Conservation (phyloP, 2,888 invertebrate species). For the Anodontia alba region DNA sequence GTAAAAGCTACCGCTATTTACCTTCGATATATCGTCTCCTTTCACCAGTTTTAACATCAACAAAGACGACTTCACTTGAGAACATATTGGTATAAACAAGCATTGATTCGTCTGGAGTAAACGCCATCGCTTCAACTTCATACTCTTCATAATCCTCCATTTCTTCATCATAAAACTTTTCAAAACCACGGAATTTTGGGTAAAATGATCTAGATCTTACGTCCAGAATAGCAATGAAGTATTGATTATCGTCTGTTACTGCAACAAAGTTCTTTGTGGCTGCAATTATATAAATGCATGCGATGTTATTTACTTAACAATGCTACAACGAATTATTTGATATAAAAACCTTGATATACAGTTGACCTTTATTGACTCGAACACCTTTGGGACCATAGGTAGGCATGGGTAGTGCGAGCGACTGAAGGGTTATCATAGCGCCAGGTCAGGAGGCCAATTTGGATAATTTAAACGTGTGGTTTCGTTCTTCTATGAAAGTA, state of each 20-base stretch:
- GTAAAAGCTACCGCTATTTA: slow-evolving; percentile 52
- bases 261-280: slow-evolving; percentile 2
- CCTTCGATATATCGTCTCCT: slow-evolving; percentile 23
- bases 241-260: slow-evolving; percentile 32
- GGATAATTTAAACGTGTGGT: too few species aligned
- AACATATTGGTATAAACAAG: slow-evolving; percentile 48
- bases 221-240: slow-evolving; percentile 46
- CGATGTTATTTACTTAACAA: too few species aligned
- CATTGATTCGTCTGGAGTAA: slow-evolving; percentile 52
- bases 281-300: background rate
- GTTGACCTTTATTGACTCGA: too few species aligned
- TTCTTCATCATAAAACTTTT: slow-evolving; percentile 30
- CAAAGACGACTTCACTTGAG: slow-evolving; percentile 58
- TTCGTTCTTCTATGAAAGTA: too few species aligned
- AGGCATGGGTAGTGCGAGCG: too few species aligned
- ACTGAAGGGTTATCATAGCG: too few species aligned
- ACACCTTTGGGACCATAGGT: too few species aligned
- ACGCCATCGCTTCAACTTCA: slow-evolving; percentile 53
- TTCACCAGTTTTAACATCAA: slow-evolving; percentile 46
- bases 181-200: slow-evolving; percentile 49
- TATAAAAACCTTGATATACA: too few species aligned
- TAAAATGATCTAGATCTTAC: slow-evolving; percentile 29
- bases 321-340: too few species aligned
- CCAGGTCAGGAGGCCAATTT: too few species aligned
- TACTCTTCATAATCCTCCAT: slow-evolving; percentile 46